These are phyloP conservation scores for Galbula dea DNA, from an alignment of 2,113 vertebrate species.

Conservation along the genomic window DNA sequence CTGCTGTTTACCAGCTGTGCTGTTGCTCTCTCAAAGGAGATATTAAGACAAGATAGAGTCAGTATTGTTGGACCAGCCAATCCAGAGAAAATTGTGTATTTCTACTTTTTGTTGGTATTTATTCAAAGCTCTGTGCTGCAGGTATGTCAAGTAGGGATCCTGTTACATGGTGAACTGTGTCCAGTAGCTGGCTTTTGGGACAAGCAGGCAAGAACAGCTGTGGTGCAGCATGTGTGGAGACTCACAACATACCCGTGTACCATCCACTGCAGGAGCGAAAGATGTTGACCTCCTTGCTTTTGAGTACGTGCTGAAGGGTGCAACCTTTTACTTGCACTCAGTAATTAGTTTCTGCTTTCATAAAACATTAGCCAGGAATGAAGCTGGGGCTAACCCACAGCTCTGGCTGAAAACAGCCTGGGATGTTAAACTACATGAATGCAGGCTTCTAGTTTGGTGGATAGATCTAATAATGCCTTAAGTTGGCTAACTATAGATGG, in stretches of 20 bases:
- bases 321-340: not conserved
- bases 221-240: not conserved
- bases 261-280: not conserved
- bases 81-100: not conserved
- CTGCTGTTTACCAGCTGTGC: not conserved
- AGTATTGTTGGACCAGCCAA: not conserved
- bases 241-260: not conserved
- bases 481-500: not conserved
- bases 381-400: not conserved
- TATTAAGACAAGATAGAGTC: not conserved
- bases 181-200: not conserved
- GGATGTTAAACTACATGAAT: not conserved
- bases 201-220: not conserved
- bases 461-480: not conserved
- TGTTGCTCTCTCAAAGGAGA: not conserved
- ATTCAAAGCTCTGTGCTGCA: not conserved
- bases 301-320: not conserved
- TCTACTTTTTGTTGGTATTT: not conserved
- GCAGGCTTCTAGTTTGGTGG: not conserved
- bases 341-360: not conserved
- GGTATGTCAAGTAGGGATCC: not conserved
- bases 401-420: not conserved
- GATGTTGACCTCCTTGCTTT: not conserved
- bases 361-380: not conserved
- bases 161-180: not conserved